Evolutionary conservation across 2,888 invertebrate genomes (phyloP), one percentile per base, ranked within the genome.

Genomic region (Diachrysia chrysitis): DNA sequence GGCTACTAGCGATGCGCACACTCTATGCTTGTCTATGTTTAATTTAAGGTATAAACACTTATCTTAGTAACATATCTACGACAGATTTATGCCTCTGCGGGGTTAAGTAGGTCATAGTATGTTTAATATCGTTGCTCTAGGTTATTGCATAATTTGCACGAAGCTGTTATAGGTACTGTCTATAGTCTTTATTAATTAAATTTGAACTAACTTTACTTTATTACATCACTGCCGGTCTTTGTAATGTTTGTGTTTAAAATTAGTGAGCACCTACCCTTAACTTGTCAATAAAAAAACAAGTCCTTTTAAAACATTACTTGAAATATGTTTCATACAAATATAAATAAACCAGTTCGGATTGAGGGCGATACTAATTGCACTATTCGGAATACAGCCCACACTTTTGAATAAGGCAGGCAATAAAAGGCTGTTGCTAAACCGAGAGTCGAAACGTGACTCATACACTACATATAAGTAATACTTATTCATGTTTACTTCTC

Each of bases 361-460:
- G 78, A 74, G 63, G 82, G 61, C 76, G 64, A 59, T 64, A 69
- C 62, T 82, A 79, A 81, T 79, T 72, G 73, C 71, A 73, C 67
- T 81, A 80, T 74, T 69, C 61, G 67, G 74, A 76, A 77, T 77
- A 69, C 73, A 70, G 59, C 82, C 82, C 74, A 81, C 81, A 69
- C 70, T 42, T 57, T 48, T 60, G 59, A 75, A 69, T 76, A 75
- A 68, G 53, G 73, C 70, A 73, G 71, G 69, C 71, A 72, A 69
- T 78, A 73, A 73, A 80, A 67, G 69, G 69, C 69, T 71, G 58
- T 81, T 71, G 63, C 71, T 72, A 69, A 80, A 78, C 66, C 67
- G 58, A 69, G 73, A 76, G 57, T 51, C 37, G 32, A 61, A 23
- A 16, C 63, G 66, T 79, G 78, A 77, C 73, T 81, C 82, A 81